Conservation (phyloP, 2,797 vertebrate genomes). For the Pagetopsis macropterus region DNA sequence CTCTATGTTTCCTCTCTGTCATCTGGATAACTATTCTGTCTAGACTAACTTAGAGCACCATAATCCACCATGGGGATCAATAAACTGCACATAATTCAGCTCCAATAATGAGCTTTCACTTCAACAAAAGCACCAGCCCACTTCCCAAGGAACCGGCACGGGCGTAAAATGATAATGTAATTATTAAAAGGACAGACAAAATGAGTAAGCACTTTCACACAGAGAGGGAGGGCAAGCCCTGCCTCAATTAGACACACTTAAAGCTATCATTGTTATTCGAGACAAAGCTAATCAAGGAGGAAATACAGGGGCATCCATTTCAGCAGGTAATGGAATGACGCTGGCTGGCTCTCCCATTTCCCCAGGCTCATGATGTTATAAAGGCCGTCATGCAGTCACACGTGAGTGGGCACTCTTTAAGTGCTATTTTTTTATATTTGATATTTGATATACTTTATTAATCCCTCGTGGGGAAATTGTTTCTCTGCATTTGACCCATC, state of each 20-base stretch:
- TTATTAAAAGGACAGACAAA: constrained; percentile 99
- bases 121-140: constrained; percentile 96
- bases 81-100: constrained; percentile 99
- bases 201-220: constrained; percentile 94
- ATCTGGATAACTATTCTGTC: constrained; percentile 99
- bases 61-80: constrained; percentile 99
- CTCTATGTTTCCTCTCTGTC: constrained; percentile 98
- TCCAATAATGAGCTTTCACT: constrained; percentile 99
- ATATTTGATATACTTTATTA: no score
- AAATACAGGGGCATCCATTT: constrained; percentile 82
- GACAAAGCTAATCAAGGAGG: constrained; percentile 85
- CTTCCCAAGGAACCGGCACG: constrained; percentile 92
- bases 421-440: constrained; percentile 24
- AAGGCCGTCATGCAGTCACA: constrained; percentile 71
- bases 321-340: constrained; percentile 81
- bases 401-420: constrained; percentile 72
- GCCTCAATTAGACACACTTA: constrained; percentile 97
- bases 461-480: no score
- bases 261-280: constrained; percentile 87
- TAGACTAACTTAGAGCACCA: constrained; percentile 99
- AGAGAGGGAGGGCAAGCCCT: constrained; percentile 81
- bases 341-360: constrained; percentile 68
- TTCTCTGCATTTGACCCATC: no score
- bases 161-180: constrained; percentile 99
- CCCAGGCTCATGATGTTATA: constrained; percentile 72